Base-by-base conservation (phyloP, 2,888 invertebrate species). In the Bellardia bayeri region DNA sequence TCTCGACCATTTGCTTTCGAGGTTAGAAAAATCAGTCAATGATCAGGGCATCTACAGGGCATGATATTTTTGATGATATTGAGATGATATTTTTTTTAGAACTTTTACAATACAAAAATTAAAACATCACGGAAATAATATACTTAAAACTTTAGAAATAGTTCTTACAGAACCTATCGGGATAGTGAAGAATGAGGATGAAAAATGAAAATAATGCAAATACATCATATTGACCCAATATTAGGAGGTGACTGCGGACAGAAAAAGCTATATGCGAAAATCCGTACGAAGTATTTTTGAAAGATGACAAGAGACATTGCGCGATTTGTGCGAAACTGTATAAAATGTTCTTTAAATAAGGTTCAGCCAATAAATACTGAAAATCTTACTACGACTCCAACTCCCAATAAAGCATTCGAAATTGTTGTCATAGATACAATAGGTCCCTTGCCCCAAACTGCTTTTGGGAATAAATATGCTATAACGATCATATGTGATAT, bases 1-100 rank as follows among this genome's bases (percentile, higher is more conserved):
- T 40, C 69, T 80, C 56, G 82, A 66, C 64, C 40, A 78, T 49
- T 71, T 81, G 72, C 74, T 81, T 81, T 74, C 61, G 72, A 64
- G 81, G 63, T 37, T 80, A 11, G 54, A 79, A 58, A 68, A 54
- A 2, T 58, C 45, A 63, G 81, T 72, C 64, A 42, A 42, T 56
- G 49, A 64, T 14, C 71, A 42, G 2, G 51, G 63, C 3, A 30
- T 72, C 11, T 23, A 64, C 8, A 82, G 13, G 9, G 49, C 4
- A 23, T 54, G 54, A 64, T 72, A 23, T 66, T 6, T n/a, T 64
- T 40, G 49, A 23, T 54, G 54, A 64, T 72, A 23, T 66, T 6
- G n/a, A n/a, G 49, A 23, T 54, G 54, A 64, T 72, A 23, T 66
- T 6, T n/a, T 64, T 40, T 64, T 64, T 9, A 64, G 3, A 64